Evolutionary conservation across 2,797 vertebrate genomes (phyloP), one percentile per base, ranked within the genome.

Genomic region (Spheniscus humboldti): DNA sequence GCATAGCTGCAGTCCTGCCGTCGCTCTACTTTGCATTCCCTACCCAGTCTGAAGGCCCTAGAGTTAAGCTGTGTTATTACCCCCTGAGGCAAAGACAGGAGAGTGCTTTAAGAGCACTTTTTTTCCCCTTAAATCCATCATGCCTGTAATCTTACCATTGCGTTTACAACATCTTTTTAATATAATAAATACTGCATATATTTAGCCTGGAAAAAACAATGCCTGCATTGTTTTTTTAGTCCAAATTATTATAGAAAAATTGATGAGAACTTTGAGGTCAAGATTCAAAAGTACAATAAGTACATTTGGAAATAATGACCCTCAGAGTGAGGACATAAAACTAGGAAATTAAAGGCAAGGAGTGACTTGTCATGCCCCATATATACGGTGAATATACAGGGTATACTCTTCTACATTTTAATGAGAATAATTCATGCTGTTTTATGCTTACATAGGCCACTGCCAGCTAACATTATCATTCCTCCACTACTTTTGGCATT

Each of bases 1-100:
- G 87, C 82, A 59, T 86, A 96, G 76, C 69, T 96, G 83, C 72
- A 94, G 91, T 77, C 69, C 45, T 94, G 67, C 80, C 43, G 94
- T 94, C 30, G 18, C 50, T 86, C 59, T 71, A 5, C 33, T 81
- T 90, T 92, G 22, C 43, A 72, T 79, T 92, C 74, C 55, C 37
- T 71, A 50, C 22, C 25, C 63, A 88, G 57, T 39, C 39, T 89
- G 35, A 87, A 35, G 10, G 17, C 53, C n/a, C 52, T 64, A 22
- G 47, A 88, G 39, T 87, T 94, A 81, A 92, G n/a, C 27, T 77
- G 4, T 43, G 5, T 59, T 92, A 67, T 71, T 60, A 66, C 22
- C 18, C 30, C n/a, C 27, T 37, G 28, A 91, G 25, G 69, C 39
- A 77, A 93, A 90, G 37, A 50, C 31, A 5, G 8, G 4, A 77